Evolutionary conservation across 2,797 vertebrate genomes (phyloP), one percentile per base, ranked within the genome.

Genomic region (Squalus acanthias): DNA sequence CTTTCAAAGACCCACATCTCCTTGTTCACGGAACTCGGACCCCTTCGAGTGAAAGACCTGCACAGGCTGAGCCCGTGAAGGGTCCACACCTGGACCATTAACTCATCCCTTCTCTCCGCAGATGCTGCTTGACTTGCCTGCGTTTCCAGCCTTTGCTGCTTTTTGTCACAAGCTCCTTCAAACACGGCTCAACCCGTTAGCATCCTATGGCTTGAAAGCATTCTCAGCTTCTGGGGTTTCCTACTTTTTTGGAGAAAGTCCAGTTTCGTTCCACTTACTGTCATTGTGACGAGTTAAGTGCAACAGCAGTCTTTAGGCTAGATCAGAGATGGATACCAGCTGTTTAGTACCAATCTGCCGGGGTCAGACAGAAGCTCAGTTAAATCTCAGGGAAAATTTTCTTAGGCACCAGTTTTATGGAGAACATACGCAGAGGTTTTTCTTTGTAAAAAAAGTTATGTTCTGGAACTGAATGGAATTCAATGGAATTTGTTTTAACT

Each of bases 401-500:
- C 93, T 74, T 46, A 24, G 60, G 91, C 65, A 53, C 39, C 46
- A 72, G 69, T 29, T 8, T 72, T 69, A 50, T 29, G 24, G 22
- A 50, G 20, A 95, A 50, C 24, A 95, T 13, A 50, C n/a, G 53
- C 65, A 63, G 33, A n/a, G 33, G 20, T n/a, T 92, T 46, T 91
- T 50, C 10, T 1, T 50, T 67, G 29, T 22, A 20, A 15, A 72
- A 15, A 15, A 67, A 50, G 92, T 70, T 70, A 24, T 10, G 0
- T 46, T 95, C 67, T 95, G 92, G 67, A 46, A 95, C 33, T 29
- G 8, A 72, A 70, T 29, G 67, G 24, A 29, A 95, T 95, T 50
- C 20, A 12, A 69, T 69, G 33, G 22, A 46, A 72, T 95, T 70
- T 95, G 93, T 70, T 95, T 95, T 70, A 94, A 70, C 39, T 94